These are phyloP conservation scores for Atlantisia rogersi DNA, from an alignment of 2,113 vertebrate genomes.

Conservation along the genomic window DNA sequence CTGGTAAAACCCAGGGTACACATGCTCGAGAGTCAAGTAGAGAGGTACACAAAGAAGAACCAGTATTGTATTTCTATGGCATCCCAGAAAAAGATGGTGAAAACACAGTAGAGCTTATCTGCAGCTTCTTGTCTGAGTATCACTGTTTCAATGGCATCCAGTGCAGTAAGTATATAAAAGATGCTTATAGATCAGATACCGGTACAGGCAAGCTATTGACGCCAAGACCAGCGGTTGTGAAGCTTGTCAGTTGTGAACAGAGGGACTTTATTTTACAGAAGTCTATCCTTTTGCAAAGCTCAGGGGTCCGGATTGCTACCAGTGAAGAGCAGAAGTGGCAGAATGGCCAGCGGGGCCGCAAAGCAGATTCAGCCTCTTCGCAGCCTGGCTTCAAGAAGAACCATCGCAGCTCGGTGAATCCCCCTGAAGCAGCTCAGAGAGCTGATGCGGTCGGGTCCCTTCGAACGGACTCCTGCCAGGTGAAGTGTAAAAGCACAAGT, in stretches of 20 bases:
- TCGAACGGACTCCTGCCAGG: neutral
- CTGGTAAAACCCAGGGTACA: slow-evolving; percentile 19
- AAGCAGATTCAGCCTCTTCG: slow-evolving; percentile 13
- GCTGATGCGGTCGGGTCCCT: neutral
- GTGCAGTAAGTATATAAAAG: slow-evolving; percentile 77
- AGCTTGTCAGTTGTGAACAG: slow-evolving; percentile 73
- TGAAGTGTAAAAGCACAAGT: slow-evolving; percentile 1
- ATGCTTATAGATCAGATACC: slow-evolving; percentile 72
- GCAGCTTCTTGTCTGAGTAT: slow-evolving; percentile 76
- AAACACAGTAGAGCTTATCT: slow-evolving; percentile 77
- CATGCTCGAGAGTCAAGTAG: slow-evolving; percentile 32
- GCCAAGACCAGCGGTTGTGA: slow-evolving; percentile 80
- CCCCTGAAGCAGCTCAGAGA: slow-evolving; percentile 28
- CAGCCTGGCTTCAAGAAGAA: slow-evolving; percentile 56
- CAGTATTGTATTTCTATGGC: slow-evolving; percentile 79
- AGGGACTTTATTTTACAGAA: slow-evolving; percentile 82
- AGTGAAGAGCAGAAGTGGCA: slow-evolving; percentile 55
- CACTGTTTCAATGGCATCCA: slow-evolving; percentile 80
- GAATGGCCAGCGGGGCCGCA: neutral
- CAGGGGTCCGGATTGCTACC: slow-evolving; percentile 73
- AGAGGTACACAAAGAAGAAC: slow-evolving; percentile 59
- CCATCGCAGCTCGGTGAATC: neutral
- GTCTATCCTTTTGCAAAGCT: slow-evolving; percentile 74
- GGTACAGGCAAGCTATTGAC: slow-evolving; percentile 16
- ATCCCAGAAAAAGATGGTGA: slow-evolving; percentile 80